Base-by-base conservation (phyloP, 2,113 vertebrate species). In the Machaerirhynchus nigripectus region DNA sequence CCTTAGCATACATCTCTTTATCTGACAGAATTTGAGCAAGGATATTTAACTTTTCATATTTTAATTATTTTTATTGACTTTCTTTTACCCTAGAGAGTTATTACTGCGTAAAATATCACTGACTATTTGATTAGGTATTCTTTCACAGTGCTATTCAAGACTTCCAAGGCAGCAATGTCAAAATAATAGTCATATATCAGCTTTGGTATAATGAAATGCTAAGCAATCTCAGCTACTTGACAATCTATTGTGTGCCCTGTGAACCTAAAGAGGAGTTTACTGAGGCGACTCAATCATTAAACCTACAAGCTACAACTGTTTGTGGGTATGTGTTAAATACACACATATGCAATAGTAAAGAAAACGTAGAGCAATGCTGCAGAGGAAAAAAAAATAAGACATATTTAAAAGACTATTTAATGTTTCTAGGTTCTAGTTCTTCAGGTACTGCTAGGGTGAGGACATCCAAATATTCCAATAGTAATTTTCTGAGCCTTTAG, bases 21-120 rank as follows among this genome's bases (percentile, higher is more conserved):
- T 59, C 59, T 84, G 87, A 57, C 24, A 77, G 68, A 70, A 92
- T 90, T 69, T 88, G 79, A 76, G 47, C 30, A 74, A 56, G 28
- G 46, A 61, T 83, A 80, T 83, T 93, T 85, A 74, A 77, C 90
- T 95, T 94, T 67, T 93, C 42, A 59, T 77, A 39, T 71, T 90
- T 89, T 86, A 90, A 83, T 91, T 94, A 81, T 89, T 95, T 94
- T 83, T 95, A 91, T 90, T 96, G 71, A 90, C 82, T 95, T 90
- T 75, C 46, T 91, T 94, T 90, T 95, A 55, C 71, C 63, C 79
- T 74, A 27, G 71, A 90, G 59, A 80, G 50, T 93, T 90, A 64
- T 93, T 76, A 69, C 53, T 44, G 33, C 0, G 0, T 88, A 79
- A 87, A 95, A 90, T 93, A 96, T 61, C 82, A 69, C 47, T 6